A percentile compares a stretch with the other conserved stretches of the same genome.
phyloP scores from a whole-genome alignment of 2,797 vertebrate species.

The Mus spretus region DNA sequence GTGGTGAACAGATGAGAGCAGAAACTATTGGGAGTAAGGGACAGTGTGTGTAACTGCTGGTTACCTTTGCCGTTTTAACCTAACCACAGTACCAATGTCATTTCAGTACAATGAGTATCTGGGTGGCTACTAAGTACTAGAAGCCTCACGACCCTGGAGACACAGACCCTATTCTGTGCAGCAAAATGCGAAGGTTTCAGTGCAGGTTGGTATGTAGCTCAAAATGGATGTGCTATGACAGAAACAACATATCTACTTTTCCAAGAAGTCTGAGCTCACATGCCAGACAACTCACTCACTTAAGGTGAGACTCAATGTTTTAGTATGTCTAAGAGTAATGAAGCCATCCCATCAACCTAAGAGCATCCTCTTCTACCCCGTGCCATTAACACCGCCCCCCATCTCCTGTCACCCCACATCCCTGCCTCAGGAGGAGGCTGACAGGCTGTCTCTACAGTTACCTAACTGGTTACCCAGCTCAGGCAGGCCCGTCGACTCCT shows the following conservation, averaged over 20 bases:
- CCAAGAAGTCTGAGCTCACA: constrained; percentile 7
- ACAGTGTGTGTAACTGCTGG: not conserved
- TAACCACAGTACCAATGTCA: not conserved
- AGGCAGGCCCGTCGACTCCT: not conserved
- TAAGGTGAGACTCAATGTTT: constrained; percentile 17
- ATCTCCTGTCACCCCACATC: not conserved
- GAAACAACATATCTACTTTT: not conserved
- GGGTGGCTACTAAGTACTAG: not conserved
- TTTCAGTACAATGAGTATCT: constrained; percentile 28
- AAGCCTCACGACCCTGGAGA: not conserved
- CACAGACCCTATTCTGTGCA: not conserved
- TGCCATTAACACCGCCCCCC: not conserved
- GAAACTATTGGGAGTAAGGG: not conserved
- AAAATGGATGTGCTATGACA: not conserved
- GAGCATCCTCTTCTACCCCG: not conserved
- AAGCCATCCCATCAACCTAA: not conserved
- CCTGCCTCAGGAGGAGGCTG: not conserved
- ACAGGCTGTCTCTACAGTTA: not conserved
- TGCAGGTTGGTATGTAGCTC: not conserved
- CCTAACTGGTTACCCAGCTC: not conserved
- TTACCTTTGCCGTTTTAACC: not conserved
- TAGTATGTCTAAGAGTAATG: not conserved
- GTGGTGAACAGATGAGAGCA: not conserved
- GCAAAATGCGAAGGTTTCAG: not conserved
- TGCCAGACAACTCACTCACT: not conserved